Evolutionary conservation across 1,140 invertebrate genomes (phyloP), one percentile per base, ranked within the genome.

Genomic region (Drosophila sechellia): DNA sequence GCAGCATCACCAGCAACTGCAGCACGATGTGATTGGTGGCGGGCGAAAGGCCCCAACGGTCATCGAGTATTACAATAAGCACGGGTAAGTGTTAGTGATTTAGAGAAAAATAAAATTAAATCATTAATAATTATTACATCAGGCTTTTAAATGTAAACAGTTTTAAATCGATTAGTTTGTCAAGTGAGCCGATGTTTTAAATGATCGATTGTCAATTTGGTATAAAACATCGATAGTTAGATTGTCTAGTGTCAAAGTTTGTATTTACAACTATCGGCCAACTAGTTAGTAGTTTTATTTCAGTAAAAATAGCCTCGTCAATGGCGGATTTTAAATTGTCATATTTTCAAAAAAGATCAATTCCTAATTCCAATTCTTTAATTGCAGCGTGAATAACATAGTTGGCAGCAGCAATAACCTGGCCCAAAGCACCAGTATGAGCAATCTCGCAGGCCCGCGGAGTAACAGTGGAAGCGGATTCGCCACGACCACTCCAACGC

Each of bases 11-110:
- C 58, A 53, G 34, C 76, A 40, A 43, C 61, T 27, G 22, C 68
- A 68, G 42, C 55, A 77, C 35, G 73, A 77, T 5, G 12, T 65
- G n/a, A 60, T 69, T 15, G 46, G 75, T 2, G 78, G 72, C 25
- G 63, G 63, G 27, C 56, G 74, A 3, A 77, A 77, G 57, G 45
- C 65, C 0, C 65, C 79, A 20, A 86, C 61, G 20, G 83, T 81
- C 59, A 78, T 83, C 11, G 83, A 87, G 71, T 89, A 87, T 77
- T 87, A 89, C 59, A 86, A 81, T 56, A 87, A 87, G 55, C 79
- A 79, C 34, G 75, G 83, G 83, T 86, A 52, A 68, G 63, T 15
- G 8, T 25, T 46, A 1, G 13, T 2, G 13, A n/a, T 60, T 60
- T 17, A 60, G 12, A 13, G 11, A 39, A 13, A 11, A 5, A 11